Evolutionary conservation across 2,797 vertebrate species (phyloP).

Genomic region (Urosaurus nigricauda): DNA sequence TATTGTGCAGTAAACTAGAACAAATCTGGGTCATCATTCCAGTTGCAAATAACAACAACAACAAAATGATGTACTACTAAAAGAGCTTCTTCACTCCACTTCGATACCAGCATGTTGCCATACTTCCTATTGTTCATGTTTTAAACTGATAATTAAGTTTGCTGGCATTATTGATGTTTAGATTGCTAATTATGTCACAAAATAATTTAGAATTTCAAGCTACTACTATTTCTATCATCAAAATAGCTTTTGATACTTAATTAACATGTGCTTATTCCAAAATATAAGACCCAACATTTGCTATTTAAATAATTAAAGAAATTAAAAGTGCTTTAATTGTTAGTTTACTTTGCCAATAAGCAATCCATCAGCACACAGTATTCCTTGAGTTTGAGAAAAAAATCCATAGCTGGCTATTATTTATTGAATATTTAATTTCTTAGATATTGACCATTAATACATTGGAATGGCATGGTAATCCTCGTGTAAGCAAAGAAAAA

Average conservation of each 20-base stretch:
- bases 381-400: constrained; percentile 13
- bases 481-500: too few relatives aligned
- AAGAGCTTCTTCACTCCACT: constrained; percentile 68
- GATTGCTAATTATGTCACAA: constrained; percentile 67
- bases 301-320: constrained; percentile 33
- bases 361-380: not conserved
- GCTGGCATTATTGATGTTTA: constrained; percentile 71
- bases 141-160: constrained; percentile 77
- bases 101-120: constrained; percentile 73
- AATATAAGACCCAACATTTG: constrained; percentile 25
- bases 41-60: constrained; percentile 43
- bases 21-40: constrained; percentile 72
- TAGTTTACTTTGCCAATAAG: constrained; percentile 8
- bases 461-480: not conserved
- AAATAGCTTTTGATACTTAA: constrained; percentile 52
- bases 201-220: constrained; percentile 67
- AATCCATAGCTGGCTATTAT: not conserved
- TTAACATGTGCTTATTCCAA: constrained; percentile 40
- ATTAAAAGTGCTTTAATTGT: constrained; percentile 15
- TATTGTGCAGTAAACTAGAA: constrained; percentile 50
- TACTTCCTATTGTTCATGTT: constrained; percentile 71
- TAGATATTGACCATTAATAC: not conserved
- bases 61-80: constrained; percentile 41
- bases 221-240: constrained; percentile 62
- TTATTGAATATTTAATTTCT: not conserved